These are phyloP conservation scores for Lutjanus argentimaculatus DNA, from an alignment of 2,797 vertebrate species.

Conservation along the genomic window DNA sequence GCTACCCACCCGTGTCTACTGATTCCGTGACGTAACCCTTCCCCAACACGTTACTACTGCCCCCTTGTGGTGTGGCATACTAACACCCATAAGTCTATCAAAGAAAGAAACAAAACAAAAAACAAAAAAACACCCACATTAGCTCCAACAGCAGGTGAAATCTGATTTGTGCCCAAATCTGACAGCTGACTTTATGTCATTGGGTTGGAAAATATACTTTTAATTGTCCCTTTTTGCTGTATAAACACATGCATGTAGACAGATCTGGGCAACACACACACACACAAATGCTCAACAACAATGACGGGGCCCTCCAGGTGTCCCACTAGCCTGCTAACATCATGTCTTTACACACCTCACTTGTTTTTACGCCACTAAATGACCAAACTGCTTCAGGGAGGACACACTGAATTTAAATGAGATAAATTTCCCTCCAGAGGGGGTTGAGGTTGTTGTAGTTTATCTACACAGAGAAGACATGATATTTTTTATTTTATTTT, in stretches of 20 bases:
- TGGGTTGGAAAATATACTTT: neutral
- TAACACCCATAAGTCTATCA: too few species aligned
- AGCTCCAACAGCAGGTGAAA: too few species aligned
- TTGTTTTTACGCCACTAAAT: conserved; percentile 56
- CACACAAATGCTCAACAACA: neutral
- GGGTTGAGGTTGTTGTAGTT: neutral
- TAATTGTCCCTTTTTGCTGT: neutral
- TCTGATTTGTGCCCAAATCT: neutral
- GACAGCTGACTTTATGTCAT: neutral
- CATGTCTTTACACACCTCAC: conserved; percentile 47
- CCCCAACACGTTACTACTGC: too few species aligned
- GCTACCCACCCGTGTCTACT: too few species aligned
- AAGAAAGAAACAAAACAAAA: too few species aligned
- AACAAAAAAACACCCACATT: too few species aligned
- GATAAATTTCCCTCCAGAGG: conserved; percentile 20
- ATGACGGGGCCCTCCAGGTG: conserved; percentile 26
- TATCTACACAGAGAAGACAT: neutral
- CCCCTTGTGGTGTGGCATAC: too few species aligned
- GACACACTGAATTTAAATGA: conserved; percentile 43
- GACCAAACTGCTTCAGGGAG: conserved; percentile 34
- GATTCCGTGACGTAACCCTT: too few species aligned
- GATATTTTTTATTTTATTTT: neutral
- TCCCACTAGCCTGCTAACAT: conserved; percentile 1
- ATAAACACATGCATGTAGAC: neutral
- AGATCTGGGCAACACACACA: neutral